Evolutionary conservation across 2,797 vertebrate genomes (phyloP).

Genomic region (Limnodromus scolopaceus): DNA sequence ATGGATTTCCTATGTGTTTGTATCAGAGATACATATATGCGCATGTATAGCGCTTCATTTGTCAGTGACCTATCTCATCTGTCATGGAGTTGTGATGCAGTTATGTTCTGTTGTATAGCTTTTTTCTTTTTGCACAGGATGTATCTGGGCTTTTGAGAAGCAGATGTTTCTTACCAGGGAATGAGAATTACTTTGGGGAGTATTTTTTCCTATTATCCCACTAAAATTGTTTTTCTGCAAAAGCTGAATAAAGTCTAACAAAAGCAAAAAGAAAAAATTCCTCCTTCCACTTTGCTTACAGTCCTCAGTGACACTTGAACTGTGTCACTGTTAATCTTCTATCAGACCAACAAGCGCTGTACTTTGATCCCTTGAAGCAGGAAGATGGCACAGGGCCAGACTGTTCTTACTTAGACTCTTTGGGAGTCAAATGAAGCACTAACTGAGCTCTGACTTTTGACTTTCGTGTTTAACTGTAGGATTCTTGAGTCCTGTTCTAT

Average conservation of each 20-base stretch:
- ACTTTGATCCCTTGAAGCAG: background rate
- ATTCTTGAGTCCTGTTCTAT: background rate
- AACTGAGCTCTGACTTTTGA: background rate
- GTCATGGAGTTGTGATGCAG: background rate
- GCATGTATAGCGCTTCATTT: background rate
- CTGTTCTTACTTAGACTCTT: background rate
- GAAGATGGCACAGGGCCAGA: background rate
- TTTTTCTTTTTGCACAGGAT: background rate
- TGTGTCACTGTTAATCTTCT: background rate
- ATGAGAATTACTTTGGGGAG: background rate
- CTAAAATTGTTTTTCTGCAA: background rate
- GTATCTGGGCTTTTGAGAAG: background rate
- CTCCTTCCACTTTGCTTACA: background rate
- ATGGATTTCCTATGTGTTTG: background rate
- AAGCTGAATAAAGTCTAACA: background rate
- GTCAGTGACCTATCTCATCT: background rate
- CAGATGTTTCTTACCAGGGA: background rate
- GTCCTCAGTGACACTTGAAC: background rate
- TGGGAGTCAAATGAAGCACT: background rate
- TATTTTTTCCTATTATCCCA: background rate
- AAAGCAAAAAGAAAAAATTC: background rate
- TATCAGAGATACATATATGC: background rate
- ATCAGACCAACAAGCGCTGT: background rate
- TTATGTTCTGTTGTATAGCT: background rate
- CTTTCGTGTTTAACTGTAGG: fast-evolving